A percentile compares a stretch with the other conserved stretches of the same genome.
These are phyloP conservation scores for Ammodytes marinus DNA, from an alignment of 2,113 vertebrate species.

Conservation along the genomic window DNA sequence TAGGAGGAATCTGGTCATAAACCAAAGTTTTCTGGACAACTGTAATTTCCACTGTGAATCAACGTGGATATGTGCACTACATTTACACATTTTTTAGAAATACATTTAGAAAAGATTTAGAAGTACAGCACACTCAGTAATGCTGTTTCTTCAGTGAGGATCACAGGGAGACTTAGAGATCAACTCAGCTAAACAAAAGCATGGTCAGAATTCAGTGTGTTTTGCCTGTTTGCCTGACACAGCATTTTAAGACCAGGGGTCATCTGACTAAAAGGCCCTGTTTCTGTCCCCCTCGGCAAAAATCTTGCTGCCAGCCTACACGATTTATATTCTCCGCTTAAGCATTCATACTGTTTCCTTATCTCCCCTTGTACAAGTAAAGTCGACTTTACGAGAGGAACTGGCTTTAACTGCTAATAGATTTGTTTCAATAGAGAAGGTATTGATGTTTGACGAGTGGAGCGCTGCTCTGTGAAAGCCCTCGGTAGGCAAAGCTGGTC, in stretches of 20 bases:
- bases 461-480: conserved; percentile 33
- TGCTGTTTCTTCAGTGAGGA: neutral
- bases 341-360: conserved; percentile 6
- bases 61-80: no score
- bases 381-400: conserved; percentile 45
- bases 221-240: conserved; percentile 19
- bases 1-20: neutral
- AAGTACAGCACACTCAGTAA: neutral
- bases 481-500: conserved; percentile 28
- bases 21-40: neutral
- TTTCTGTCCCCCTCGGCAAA: neutral
- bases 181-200: neutral
- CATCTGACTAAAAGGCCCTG: conserved; percentile 20
- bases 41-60: neutral
- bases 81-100: no score
- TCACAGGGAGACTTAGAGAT: neutral
- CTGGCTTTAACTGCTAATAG: conserved; percentile 45
- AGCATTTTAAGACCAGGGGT: conserved; percentile 28
- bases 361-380: conserved; percentile 17
- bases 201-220: neutral
- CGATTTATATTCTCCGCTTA: conserved; percentile 26
- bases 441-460: conserved; percentile 55
- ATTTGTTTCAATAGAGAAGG: conserved; percentile 54
- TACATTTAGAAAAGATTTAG: no score
- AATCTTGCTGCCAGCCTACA: neutral